These are phyloP conservation scores for Phalacrocorax carbo DNA, from an alignment of 2,113 vertebrate genomes.

Conservation along the genomic window DNA sequence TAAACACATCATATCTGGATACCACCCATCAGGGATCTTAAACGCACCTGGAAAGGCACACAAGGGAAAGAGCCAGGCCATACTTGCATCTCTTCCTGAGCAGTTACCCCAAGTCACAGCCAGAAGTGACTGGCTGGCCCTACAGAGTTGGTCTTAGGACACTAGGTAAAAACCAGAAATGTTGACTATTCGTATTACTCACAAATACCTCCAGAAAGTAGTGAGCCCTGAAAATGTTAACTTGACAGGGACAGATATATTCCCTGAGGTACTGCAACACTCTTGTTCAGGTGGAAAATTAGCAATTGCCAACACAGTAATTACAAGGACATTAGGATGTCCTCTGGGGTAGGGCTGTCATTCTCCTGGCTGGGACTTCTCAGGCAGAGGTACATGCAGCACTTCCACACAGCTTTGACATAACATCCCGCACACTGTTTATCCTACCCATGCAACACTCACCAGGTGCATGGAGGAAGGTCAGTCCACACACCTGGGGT, in stretches of 20 bases:
- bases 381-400: neutral
- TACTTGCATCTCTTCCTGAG: neutral
- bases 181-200: neutral
- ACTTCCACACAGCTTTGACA: rapidly evolving
- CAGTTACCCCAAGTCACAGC: neutral
- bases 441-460: rapidly evolving
- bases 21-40: neutral
- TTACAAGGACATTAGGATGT: neutral
- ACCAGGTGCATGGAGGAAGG: neutral
- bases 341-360: neutral
- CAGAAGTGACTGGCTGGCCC: neutral
- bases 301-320: neutral
- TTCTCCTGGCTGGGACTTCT: neutral
- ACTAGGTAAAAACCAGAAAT: neutral
- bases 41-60: neutral
- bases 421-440: neutral
- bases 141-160: neutral
- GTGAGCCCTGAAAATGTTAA: neutral
- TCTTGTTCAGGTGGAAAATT: neutral
- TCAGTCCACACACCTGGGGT: neutral
- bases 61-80: neutral
- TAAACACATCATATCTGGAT: neutral
- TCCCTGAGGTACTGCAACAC: neutral
- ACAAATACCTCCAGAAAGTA: neutral
- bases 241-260: neutral